Conservation (phyloP, 2,113 vertebrate species). For the Bungarus multicinctus region DNA sequence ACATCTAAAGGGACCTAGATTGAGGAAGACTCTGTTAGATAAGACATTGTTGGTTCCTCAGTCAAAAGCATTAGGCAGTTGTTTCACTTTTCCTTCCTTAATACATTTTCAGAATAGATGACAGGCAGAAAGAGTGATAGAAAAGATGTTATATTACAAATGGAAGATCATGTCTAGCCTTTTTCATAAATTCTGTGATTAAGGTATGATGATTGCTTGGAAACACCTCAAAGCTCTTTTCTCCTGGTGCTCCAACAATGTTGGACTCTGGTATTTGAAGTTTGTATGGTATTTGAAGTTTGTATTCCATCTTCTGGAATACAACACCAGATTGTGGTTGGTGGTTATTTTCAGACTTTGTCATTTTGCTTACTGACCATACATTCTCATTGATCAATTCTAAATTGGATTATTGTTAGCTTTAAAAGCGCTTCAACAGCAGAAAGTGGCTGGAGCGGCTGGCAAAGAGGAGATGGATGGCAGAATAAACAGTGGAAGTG, state of each 20-base stretch:
- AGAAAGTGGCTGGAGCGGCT: conserved; percentile 76
- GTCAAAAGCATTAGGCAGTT: background rate
- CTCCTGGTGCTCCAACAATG: background rate
- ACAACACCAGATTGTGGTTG: conserved; percentile 64
- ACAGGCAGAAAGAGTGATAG: background rate
- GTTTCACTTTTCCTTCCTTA: background rate
- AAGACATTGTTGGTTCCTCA: background rate
- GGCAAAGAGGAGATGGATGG: conserved; percentile 79
- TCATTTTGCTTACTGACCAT: conserved; percentile 79
- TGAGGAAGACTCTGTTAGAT: background rate
- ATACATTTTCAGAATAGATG: background rate
- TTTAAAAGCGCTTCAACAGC: conserved; percentile 85
- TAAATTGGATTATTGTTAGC: conserved; percentile 86
- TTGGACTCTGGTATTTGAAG: conserved; percentile 28
- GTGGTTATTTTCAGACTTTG: conserved; percentile 68
- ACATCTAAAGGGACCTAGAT: background rate
- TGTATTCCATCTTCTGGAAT: conserved; percentile 35
- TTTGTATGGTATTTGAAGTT: conserved; percentile 41
- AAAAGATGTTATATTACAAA: background rate
- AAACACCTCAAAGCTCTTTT: background rate
- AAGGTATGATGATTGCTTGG: background rate
- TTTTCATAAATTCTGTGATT: background rate
- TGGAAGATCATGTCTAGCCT: background rate
- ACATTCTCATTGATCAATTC: conserved; percentile 79
- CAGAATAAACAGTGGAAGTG: conserved; percentile 78